Percentiles rank a stretch among this genome's conserved stretches.
Conservation (phyloP, 2,888 invertebrate species). For the Drosophila pseudotakahashii region DNA sequence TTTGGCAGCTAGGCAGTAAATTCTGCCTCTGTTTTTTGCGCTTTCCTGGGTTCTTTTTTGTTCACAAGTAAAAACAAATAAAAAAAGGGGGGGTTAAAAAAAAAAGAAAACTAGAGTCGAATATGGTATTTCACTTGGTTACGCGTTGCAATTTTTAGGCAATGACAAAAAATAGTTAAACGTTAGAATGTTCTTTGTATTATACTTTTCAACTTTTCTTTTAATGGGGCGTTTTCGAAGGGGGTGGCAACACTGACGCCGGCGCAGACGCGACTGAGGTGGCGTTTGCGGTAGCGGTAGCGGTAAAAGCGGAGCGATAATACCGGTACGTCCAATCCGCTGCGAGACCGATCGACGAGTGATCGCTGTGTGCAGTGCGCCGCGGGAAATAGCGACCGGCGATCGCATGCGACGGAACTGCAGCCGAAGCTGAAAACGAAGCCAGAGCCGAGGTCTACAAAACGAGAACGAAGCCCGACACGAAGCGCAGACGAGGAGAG, state of each 20-base stretch:
- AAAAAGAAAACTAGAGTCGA: conserved; percentile 22
- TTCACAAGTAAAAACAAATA: conserved; percentile 31
- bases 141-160: neutral
- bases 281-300: too few relatives aligned
- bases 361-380: conserved; percentile 73
- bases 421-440: conserved; percentile 6
- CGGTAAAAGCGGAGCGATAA: conserved; percentile 9
- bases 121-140: conserved; percentile 7
- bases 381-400: conserved; percentile 58
- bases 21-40: conserved; percentile 20
- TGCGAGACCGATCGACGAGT: conserved; percentile 77
- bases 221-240: conserved; percentile 1
- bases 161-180: neutral
- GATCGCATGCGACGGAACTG: conserved; percentile 22
- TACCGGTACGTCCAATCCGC: conserved; percentile 60
- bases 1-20: conserved; percentile 52
- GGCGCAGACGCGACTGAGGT: conserved; percentile 3
- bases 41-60: neutral
- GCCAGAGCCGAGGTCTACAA: conserved; percentile 5
- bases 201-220: neutral
- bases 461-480: conserved; percentile 13
- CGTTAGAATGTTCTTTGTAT: neutral
- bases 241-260: conserved; percentile 13
- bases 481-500: conserved; percentile 3
- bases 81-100: conserved; percentile 32